Base-by-base conservation (phyloP, 2,888 invertebrate genomes). In the Campaea margaritaria region DNA sequence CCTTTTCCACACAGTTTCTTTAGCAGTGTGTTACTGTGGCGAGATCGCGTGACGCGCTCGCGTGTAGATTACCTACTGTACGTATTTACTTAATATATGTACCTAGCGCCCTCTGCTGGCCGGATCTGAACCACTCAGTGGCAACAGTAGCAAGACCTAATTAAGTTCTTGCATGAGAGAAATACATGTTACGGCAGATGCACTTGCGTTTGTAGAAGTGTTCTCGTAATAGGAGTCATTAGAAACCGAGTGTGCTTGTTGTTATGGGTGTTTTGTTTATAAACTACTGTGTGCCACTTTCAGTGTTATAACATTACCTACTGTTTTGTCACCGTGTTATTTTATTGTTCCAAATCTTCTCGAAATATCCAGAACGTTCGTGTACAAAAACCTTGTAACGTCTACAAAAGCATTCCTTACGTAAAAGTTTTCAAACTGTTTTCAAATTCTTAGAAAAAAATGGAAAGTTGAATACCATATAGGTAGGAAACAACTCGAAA, bases 1-100 rank as follows among this genome's bases (percentile, higher is more conserved):
- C 88, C 85, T 89, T 92, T 91, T 90, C 91, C 89, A 89, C 79
- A 80, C 84, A 83, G 89, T 90, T 91, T 90, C 91, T 91, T 89
- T 87, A 87, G 75, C 86, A 88, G 85, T 90, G 81, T 89, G 89
- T 89, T 91, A 88, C 83, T 88, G 86, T 82, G 86, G 82, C 84
- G 70, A 71, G 80, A 79, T 91, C 87, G 91, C 91, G 90, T 92
- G 91, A 87, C 86, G 81, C 64, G 81, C 70, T 89, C 80, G 87
- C 90, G 85, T 90, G 88, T 79, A 75, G 68, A 76, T 77, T 75
- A 75, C 78, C 75, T 62, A 64, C 78, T 65, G 64, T 41, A 53
- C n/a, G n/a, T n/a, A n/a, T n/a, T n/a, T 61, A 60, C 51, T 61
- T 34, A 55, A 51, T 61, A 27, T 52, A 34, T 38, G 27, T 65